Conservation (phyloP, 2,888 invertebrate genomes). For the Apoderus coryli region DNA sequence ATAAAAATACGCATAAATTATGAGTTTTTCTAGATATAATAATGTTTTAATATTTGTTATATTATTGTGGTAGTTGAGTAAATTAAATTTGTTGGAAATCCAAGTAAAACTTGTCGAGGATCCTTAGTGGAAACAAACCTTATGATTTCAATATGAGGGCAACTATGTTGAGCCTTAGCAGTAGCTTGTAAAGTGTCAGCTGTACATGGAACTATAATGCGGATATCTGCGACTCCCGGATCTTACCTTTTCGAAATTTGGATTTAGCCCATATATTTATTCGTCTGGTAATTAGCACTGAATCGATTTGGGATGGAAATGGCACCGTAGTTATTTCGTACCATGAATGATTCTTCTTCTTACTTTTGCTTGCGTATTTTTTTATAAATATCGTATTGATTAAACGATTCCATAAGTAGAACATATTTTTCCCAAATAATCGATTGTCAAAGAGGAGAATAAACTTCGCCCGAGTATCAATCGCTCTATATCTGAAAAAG, state of each 20-base stretch:
- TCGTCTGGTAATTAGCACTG: slow-evolving; percentile 43
- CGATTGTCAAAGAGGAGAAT: slow-evolving; percentile 55
- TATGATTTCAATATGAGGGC: too few species aligned
- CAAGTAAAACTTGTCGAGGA: too few species aligned
- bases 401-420: slow-evolving; percentile 64
- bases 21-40: too few species aligned
- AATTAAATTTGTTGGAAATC: too few species aligned
- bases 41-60: too few species aligned
- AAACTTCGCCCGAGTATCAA: slow-evolving; percentile 58
- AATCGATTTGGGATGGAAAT: slow-evolving; percentile 48
- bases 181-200: too few species aligned
- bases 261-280: slow-evolving; percentile 54
- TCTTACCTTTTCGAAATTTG: slow-evolving; percentile 37
- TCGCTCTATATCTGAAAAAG: slow-evolving; percentile 42
- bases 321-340: slow-evolving; percentile 60
- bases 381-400: slow-evolving; percentile 60
- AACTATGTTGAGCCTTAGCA: too few species aligned
- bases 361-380: slow-evolving; percentile 31
- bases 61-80: too few species aligned
- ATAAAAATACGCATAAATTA: too few species aligned
- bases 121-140: too few species aligned
- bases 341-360: slow-evolving; percentile 36
- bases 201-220: too few species aligned
- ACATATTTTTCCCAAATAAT: slow-evolving; percentile 47
- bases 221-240: too few species aligned